phyloP scores from a whole-genome alignment of 1,140 invertebrate species.

The Anastrepha obliqua region DNA sequence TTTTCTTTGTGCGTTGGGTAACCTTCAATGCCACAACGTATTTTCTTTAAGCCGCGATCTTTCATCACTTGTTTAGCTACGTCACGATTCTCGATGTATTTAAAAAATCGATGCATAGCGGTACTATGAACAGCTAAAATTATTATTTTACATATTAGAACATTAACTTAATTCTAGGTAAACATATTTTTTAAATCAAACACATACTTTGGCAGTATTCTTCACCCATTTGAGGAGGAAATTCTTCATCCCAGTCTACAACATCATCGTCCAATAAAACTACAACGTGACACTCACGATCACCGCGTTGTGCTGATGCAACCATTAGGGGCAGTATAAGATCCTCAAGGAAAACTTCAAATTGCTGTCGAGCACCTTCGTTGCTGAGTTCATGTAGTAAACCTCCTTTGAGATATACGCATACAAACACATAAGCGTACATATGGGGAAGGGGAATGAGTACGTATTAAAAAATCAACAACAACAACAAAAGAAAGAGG shows the following conservation, averaged over 20 bases:
- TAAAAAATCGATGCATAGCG: constrained; percentile 97
- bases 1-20: constrained; percentile 99
- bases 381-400: constrained; percentile 98
- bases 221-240: constrained; percentile 98
- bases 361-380: constrained; percentile 97
- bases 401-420: constrained; percentile 80
- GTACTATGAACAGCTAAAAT: constrained; percentile 87
- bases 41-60: constrained; percentile 98
- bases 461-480: constrained; percentile 58
- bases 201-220: constrained; percentile 94
- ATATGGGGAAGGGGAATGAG: constrained; percentile 49
- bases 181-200: neutral
- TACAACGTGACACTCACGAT: constrained; percentile 94
- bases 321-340: constrained; percentile 98
- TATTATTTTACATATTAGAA: neutral
- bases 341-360: constrained; percentile 96
- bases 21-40: constrained; percentile 98
- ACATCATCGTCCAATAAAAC: constrained; percentile 96
- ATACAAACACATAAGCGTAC: constrained; percentile 59
- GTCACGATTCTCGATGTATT: constrained; percentile 99
- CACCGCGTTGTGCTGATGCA: constrained; percentile 91
- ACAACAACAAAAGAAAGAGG: constrained; percentile 58
- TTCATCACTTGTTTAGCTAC: constrained; percentile 99
- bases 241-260: constrained; percentile 99
- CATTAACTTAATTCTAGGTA: neutral